Percentiles rank a stretch among this genome's conserved stretches.
Conservation (phyloP, 2,113 vertebrate genomes). For the Otus sunia region DNA sequence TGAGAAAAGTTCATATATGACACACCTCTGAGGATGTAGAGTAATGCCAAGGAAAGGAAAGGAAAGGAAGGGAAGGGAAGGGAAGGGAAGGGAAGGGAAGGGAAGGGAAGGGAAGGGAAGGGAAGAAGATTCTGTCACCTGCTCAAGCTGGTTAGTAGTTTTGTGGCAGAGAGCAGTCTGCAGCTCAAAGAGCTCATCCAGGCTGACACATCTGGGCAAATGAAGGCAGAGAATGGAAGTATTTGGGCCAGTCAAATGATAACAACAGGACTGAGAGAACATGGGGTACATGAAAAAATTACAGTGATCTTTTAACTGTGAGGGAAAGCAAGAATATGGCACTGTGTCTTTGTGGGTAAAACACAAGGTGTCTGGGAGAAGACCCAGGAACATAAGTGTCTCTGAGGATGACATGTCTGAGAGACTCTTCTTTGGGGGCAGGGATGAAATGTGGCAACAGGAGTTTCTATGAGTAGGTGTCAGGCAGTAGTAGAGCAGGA, state of each 20-base stretch:
- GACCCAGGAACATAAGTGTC: not conserved
- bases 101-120: no score
- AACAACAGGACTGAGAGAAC: not conserved
- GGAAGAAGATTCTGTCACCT: not conserved
- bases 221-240: not conserved
- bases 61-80: not conserved
- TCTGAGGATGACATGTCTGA: not conserved
- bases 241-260: not conserved
- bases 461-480: not conserved
- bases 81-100: no score
- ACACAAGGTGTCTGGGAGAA: not conserved
- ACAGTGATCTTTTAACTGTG: not conserved
- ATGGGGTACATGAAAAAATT: rapidly evolving
- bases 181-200: not conserved
- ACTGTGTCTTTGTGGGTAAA: not conserved
- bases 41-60: not conserved
- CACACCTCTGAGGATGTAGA: not conserved
- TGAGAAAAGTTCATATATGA: not conserved
- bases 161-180: rapidly evolving
- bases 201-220: not conserved
- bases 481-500: not conserved
- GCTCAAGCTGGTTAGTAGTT: not conserved
- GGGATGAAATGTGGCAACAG: not conserved
- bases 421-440: not conserved
- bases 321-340: not conserved